Conservation (phyloP, 2,888 invertebrate genomes). For the Phaonia tiefii region DNA sequence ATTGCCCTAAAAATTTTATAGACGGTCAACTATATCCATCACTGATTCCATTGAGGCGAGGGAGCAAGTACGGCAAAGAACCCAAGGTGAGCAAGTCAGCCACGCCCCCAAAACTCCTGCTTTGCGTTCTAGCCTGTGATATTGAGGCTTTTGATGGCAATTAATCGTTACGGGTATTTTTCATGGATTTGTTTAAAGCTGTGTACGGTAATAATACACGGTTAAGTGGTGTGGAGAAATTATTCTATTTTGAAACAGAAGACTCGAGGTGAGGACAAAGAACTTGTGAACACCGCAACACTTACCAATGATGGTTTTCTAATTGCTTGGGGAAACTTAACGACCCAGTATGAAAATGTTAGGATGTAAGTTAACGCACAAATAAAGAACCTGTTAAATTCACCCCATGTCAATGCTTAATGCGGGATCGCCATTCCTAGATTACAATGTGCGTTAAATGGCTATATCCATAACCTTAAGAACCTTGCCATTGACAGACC, state of each 20-base stretch:
- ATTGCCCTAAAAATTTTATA: too few relatives aligned
- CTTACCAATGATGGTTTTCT: slow-evolving; percentile 31
- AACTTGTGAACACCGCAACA: slow-evolving; percentile 24
- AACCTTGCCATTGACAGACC: too few relatives aligned
- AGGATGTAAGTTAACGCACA: slow-evolving; percentile 35
- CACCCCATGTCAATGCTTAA: slow-evolving; percentile 16
- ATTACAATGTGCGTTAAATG: slow-evolving; percentile 16
- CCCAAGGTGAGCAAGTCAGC: too few relatives aligned
- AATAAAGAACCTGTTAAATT: slow-evolving; percentile 19
- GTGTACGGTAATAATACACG: too few relatives aligned
- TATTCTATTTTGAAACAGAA: slow-evolving; percentile 33
- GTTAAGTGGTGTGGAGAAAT: slow-evolving; percentile 29
- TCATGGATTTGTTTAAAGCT: slow-evolving; percentile 20
- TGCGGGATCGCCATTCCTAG: slow-evolving; percentile 9
- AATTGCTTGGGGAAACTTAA: not conserved
- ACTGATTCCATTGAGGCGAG: too few relatives aligned
- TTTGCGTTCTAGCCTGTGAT: slow-evolving; percentile 23
- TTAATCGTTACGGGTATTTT: slow-evolving; percentile 2
- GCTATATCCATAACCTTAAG: not conserved
- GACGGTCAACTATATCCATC: too few relatives aligned
- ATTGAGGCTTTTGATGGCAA: slow-evolving; percentile 23
- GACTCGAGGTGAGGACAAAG: slow-evolving; percentile 28
- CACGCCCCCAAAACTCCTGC: too few relatives aligned
- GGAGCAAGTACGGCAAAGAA: too few relatives aligned
- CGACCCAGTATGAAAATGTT: too few relatives aligned